These are phyloP conservation scores for Thomomys bottae DNA, from an alignment of 2,113 vertebrate species.

Conservation along the genomic window DNA sequence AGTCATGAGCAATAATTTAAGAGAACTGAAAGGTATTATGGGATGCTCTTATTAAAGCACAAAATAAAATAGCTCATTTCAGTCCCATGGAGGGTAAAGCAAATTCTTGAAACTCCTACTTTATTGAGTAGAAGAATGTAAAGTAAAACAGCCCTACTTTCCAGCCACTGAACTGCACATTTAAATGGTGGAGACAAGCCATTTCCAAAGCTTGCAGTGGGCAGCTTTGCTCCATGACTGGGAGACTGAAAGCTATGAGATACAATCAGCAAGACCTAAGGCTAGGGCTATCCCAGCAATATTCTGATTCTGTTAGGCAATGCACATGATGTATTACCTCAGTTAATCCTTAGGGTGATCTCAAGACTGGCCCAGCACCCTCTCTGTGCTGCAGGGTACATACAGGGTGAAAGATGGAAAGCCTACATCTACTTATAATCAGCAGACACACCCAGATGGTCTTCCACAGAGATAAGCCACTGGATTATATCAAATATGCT, in stretches of 20 bases:
- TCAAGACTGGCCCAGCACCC: background rate
- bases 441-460: background rate
- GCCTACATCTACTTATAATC: constrained; percentile 15
- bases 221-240: too few species aligned
- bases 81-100: background rate
- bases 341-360: constrained; percentile 19
- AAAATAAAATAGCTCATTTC: constrained; percentile 35
- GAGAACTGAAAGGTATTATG: background rate
- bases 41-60: background rate
- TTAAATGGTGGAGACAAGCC: background rate
- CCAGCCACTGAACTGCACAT: background rate
- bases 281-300: background rate
- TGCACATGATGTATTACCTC: constrained; percentile 2
- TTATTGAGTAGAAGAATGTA: constrained; percentile 2
- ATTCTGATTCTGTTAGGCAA: background rate
- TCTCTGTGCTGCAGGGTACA: constrained; percentile 7
- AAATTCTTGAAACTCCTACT: constrained; percentile 51
- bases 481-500: constrained; percentile 47
- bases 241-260: background rate
- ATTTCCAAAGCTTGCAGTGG: constrained; percentile 11
- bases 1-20: constrained; percentile 17
- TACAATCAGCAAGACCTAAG: background rate
- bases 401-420: constrained; percentile 20
- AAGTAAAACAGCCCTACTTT: constrained; percentile 24
- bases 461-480: constrained; percentile 23